phyloP scores from a whole-genome alignment of 2,888 invertebrate genomes.

The Elysia crispata region DNA sequence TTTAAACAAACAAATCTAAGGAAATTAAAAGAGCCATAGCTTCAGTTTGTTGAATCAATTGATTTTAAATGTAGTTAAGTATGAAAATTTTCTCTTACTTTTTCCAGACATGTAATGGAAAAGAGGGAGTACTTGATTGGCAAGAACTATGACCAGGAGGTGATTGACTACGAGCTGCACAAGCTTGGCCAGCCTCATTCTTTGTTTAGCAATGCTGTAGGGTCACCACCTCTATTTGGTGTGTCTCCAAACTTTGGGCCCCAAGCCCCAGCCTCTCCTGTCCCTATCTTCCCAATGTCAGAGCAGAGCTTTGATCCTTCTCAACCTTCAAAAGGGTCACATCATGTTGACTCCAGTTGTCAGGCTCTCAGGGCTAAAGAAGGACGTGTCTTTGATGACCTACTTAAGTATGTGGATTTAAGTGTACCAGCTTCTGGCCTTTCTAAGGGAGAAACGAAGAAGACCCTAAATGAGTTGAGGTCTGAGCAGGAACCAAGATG shows the following conservation, averaged over 20 bases:
- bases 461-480: constrained; percentile 53
- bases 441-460: constrained; percentile 49
- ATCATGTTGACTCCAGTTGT: constrained; percentile 22
- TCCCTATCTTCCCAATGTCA: constrained; percentile 33
- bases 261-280: constrained; percentile 38
- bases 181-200: constrained; percentile 45
- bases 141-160: constrained; percentile 54
- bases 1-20: no score
- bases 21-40: no score
- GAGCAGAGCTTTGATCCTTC: constrained; percentile 30
- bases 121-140: constrained; percentile 59
- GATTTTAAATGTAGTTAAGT: no score
- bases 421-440: constrained; percentile 12
- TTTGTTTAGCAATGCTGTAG: constrained; percentile 41
- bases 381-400: constrained; percentile 42
- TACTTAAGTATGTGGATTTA: constrained; percentile 51
- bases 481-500: constrained; percentile 50
- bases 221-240: constrained; percentile 41
- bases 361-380: constrained; percentile 26
- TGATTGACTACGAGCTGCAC: constrained; percentile 42
- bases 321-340: constrained; percentile 10
- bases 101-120: constrained; percentile 64
- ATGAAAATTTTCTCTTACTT: background rate
- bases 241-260: constrained; percentile 39
- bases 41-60: no score